These are phyloP conservation scores for Cynopterus sphinx DNA, from an alignment of 2,797 vertebrate species.

Conservation along the genomic window DNA sequence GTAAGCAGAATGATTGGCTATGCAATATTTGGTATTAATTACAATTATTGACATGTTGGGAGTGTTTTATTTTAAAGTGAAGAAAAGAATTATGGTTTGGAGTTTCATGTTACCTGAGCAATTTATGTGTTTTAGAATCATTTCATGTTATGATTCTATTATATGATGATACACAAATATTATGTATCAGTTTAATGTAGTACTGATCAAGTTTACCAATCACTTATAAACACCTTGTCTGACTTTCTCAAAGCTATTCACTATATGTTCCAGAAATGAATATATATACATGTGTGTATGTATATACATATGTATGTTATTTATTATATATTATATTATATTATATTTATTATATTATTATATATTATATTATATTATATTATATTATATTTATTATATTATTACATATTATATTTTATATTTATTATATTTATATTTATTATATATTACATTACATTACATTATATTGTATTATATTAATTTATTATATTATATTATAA, in stretches of 20 bases:
- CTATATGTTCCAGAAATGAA: background rate
- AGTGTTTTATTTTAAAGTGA: background rate
- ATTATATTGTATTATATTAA: too few species aligned
- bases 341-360: too few species aligned
- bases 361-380: too few species aligned
- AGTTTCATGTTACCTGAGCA: background rate
- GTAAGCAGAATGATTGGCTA: background rate
- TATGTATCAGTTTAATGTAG: background rate
- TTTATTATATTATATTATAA: background rate
- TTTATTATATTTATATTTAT: too few species aligned
- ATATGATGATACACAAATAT: background rate
- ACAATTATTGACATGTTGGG: background rate
- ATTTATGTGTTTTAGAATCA: background rate
- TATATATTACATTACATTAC: too few species aligned
- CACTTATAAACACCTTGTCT: background rate
- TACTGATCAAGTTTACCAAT: background rate
- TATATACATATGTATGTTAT: too few species aligned
- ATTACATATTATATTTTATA: too few species aligned
- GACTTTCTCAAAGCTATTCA: background rate
- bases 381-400: too few species aligned
- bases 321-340: too few species aligned
- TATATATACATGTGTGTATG: too few species aligned
- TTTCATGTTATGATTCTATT: background rate
- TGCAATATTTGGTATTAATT: constrained; percentile 41
- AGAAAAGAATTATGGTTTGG: background rate